Percentiles rank a stretch among this genome's conserved stretches.
phyloP scores from a whole-genome alignment of 92 coral and sea anemone species.

The Galaxea fascicularis region DNA sequence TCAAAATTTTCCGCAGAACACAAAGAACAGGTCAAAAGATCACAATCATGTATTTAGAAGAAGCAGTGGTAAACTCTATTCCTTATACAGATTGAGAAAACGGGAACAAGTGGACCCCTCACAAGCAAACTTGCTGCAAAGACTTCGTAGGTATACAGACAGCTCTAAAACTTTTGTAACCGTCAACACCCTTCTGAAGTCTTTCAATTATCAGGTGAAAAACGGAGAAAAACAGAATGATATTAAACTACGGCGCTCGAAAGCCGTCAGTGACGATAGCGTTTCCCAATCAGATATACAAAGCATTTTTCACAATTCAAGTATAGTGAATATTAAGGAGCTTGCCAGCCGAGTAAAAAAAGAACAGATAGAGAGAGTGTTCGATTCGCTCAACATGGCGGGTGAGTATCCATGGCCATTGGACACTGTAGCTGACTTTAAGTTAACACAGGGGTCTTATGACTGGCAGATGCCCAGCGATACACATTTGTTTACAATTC shows the following conservation, averaged over 20 bases:
- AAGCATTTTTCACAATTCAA: slow-evolving; percentile 2
- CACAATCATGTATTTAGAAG: background rate
- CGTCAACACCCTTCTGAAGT: background rate
- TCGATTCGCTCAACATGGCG: slow-evolving; percentile 82
- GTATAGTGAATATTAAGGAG: slow-evolving; percentile 4
- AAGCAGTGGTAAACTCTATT: background rate
- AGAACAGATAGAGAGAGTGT: slow-evolving; percentile 71
- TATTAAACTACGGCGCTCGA: slow-evolving; percentile 1
- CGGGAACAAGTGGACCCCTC: background rate
- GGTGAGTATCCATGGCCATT: slow-evolving; percentile 97
- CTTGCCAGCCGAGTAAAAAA: slow-evolving; percentile 47
- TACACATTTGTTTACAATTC: slow-evolving; percentile 71
- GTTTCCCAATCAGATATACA: slow-evolving; percentile 11
- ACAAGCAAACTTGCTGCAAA: background rate
- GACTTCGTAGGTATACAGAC: background rate
- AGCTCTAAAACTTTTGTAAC: background rate
- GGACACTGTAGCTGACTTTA: slow-evolving; percentile 78
- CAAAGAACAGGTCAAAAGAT: background rate
- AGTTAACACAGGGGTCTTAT: slow-evolving; percentile 55
- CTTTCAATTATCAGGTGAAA: background rate
- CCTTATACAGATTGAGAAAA: background rate
- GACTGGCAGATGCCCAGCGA: slow-evolving; percentile 64
- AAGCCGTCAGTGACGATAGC: background rate
- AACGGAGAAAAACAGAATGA: background rate
- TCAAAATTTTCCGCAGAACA: background rate